A percentile compares a stretch with the other conserved stretches of the same genome.
phyloP scores from a whole-genome alignment of 1,140 invertebrate genomes.

The Tetramorium parvispinum region DNA sequence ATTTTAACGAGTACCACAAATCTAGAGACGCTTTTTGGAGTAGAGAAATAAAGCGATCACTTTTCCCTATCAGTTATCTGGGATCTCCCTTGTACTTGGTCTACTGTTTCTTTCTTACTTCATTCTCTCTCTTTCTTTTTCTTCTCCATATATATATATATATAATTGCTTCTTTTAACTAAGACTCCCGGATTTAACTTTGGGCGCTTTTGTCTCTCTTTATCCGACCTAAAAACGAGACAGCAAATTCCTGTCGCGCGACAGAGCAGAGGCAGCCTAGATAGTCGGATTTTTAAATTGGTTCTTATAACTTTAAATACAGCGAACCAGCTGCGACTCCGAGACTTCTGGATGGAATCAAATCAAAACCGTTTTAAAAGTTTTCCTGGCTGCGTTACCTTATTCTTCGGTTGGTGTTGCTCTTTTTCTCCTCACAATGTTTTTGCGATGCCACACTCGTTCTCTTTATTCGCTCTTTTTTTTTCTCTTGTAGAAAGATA shows the following conservation, averaged over 20 bases:
- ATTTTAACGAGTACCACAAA: not conserved
- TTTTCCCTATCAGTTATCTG: slow-evolving; percentile 79
- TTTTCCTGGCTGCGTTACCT: slow-evolving; percentile 65
- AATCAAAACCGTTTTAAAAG: slow-evolving; percentile 79
- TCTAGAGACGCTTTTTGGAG: not conserved
- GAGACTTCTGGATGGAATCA: slow-evolving; percentile 69
- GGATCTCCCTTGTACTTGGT: slow-evolving; percentile 77
- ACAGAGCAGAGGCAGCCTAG: slow-evolving; percentile 19
- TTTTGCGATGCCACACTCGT: slow-evolving; percentile 26
- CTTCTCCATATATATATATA: not conserved
- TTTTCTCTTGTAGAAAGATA: not conserved
- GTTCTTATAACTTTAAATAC: slow-evolving; percentile 84
- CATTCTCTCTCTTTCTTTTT: not conserved
- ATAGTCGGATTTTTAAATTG: slow-evolving; percentile 82
- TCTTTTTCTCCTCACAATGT: slow-evolving; percentile 18
- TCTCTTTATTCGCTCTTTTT: slow-evolving; percentile 44
- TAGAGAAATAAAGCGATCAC: slow-evolving; percentile 71
- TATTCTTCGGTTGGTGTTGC: slow-evolving; percentile 35
- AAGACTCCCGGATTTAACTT: slow-evolving; percentile 82
- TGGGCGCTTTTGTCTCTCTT: slow-evolving; percentile 57
- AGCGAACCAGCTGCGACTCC: slow-evolving; percentile 42
- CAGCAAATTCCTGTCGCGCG: slow-evolving; percentile 9
- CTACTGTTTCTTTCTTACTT: slow-evolving; percentile 62
- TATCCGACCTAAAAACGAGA: not conserved
- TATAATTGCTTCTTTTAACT: slow-evolving; percentile 84